Conservation (phyloP, 2,797 vertebrate genomes). For the Spinibarbus caldwelli region DNA sequence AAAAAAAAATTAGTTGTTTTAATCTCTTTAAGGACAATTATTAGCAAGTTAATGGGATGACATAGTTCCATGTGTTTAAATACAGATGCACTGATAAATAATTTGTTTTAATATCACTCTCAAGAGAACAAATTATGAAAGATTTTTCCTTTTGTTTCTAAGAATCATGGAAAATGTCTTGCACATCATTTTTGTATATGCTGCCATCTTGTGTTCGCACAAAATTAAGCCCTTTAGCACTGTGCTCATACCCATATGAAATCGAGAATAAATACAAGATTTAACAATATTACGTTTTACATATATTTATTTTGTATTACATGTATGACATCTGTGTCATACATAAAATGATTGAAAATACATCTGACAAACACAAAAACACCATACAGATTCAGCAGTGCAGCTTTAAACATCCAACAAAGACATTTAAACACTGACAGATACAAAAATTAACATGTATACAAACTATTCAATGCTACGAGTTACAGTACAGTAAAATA, state of each 20-base stretch:
- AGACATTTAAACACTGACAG: slow-evolving; percentile 75
- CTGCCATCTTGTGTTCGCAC: slow-evolving; percentile 23
- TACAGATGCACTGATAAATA: not conserved
- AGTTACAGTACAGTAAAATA: not conserved
- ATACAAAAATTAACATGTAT: not conserved
- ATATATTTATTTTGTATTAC: slow-evolving; percentile 33
- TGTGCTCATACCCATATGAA: not conserved
- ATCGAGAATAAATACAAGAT: not conserved
- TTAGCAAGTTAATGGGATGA: not conserved
- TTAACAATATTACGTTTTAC: not conserved
- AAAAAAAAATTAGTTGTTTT: not conserved
- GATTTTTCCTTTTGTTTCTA: not conserved
- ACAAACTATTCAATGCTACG: slow-evolving; percentile 58
- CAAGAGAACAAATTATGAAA: not conserved
- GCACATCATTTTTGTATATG: not conserved
- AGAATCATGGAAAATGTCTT: not conserved
- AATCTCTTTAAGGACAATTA: not conserved
- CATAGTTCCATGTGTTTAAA: not conserved
- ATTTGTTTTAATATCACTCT: not conserved
- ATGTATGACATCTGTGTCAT: not conserved
- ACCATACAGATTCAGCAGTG: slow-evolving; percentile 24
- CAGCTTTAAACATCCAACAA: slow-evolving; percentile 74
- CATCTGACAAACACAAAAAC: slow-evolving; percentile 16
- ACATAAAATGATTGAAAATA: slow-evolving; percentile 1
- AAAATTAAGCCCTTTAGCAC: not conserved